These are phyloP conservation scores for Nephrotoma appendiculata DNA, from an alignment of 2,888 invertebrate genomes.

Conservation along the genomic window DNA sequence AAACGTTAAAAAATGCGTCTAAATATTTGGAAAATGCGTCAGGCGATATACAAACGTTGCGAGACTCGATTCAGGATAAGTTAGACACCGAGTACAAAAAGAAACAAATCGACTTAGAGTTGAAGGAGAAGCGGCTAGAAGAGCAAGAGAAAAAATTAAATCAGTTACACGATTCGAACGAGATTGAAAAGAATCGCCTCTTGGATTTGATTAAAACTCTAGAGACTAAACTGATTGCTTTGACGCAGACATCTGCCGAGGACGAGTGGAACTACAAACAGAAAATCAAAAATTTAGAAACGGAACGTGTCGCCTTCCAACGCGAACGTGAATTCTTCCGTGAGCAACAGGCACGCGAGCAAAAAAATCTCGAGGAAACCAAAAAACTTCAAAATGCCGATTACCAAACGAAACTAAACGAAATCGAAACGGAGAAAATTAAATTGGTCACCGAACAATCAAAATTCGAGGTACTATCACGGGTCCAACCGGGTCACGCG, in stretches of 20 bases:
- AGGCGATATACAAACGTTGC: conserved; percentile 22
- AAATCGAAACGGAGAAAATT: conserved; percentile 26
- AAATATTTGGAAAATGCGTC: conserved; percentile 22
- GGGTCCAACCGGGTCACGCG: background rate
- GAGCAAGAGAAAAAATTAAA: conserved; percentile 8
- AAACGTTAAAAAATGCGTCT: conserved; percentile 26
- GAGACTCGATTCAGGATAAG: conserved; percentile 22
- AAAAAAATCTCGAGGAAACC: conserved; percentile 26
- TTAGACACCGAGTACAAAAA: conserved; percentile 22
- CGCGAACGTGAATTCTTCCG: conserved; percentile 25
- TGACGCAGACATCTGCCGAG: conserved; percentile 27
- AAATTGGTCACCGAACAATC: conserved; percentile 22
- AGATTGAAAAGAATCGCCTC: background rate
- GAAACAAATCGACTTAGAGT: conserved; percentile 21
- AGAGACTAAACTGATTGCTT: conserved; percentile 24
- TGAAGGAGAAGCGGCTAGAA: conserved; percentile 23
- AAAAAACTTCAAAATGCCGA: conserved; percentile 26
- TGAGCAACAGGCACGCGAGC: conserved; percentile 27
- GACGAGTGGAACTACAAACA: conserved; percentile 30
- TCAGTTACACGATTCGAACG: background rate
- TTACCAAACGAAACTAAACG: conserved; percentile 20
- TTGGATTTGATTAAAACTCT: conserved; percentile 29
- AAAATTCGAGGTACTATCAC: conserved; percentile 21
- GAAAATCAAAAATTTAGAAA: conserved; percentile 26
- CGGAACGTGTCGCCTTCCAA: conserved; percentile 26